These are phyloP conservation scores for Pseudomyrmex cubaensis DNA, from an alignment of 1,140 invertebrate genomes.

Conservation along the genomic window DNA sequence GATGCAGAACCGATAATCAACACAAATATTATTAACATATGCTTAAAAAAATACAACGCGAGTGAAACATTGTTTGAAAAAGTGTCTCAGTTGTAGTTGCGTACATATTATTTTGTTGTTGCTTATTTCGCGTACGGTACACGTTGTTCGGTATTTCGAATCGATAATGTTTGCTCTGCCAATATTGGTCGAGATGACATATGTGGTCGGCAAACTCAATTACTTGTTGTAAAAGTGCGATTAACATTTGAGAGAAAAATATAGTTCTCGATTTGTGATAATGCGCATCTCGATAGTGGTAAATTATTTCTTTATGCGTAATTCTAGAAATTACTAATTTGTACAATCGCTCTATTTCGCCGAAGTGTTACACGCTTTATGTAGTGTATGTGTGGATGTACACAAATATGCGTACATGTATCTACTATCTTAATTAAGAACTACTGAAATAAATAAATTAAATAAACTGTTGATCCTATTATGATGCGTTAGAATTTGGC, in stretches of 20 bases:
- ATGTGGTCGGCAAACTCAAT: neutral
- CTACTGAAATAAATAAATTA: neutral
- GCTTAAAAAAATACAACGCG: no score
- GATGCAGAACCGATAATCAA: neutral
- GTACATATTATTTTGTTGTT: neutral
- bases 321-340: conserved; percentile 27
- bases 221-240: neutral
- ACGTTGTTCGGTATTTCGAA: neutral
- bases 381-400: no score
- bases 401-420: no score
- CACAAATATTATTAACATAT: neutral
- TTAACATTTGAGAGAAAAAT: conserved; percentile 47
- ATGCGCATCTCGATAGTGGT: conserved; percentile 42
- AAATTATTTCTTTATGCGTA: conserved; percentile 18
- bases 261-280: conserved; percentile 50
- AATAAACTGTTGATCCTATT: conserved; percentile 27
- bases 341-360: neutral
- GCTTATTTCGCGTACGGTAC: neutral
- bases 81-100: neutral
- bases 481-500: conserved; percentile 10
- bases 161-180: conserved; percentile 23
- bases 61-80: neutral
- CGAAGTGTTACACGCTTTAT: neutral
- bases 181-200: conserved; percentile 17
- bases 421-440: no score